These are phyloP conservation scores for Lissocephala sabroskyi DNA, from an alignment of 2,888 invertebrate genomes.

Conservation along the genomic window DNA sequence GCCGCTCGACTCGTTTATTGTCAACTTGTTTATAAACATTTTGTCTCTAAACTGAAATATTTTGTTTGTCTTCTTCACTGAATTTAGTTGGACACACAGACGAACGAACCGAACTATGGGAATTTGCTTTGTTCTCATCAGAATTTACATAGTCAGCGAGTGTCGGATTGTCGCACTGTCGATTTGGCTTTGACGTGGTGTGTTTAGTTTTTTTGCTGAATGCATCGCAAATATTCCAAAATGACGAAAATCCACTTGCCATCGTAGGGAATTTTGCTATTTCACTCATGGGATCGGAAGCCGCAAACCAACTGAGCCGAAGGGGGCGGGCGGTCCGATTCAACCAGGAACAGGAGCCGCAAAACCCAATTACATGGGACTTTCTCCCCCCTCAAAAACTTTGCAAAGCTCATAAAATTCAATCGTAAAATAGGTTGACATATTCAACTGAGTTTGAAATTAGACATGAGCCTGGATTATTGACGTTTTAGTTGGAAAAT, in stretches of 20 bases:
- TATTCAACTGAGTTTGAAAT: no score
- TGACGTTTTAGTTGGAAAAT: no score
- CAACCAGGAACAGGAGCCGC: background rate
- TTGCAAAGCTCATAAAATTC: background rate
- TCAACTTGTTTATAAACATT: background rate
- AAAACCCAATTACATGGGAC: background rate
- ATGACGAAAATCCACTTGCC: slow-evolving; percentile 20
- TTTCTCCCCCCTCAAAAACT: no score
- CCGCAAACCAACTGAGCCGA: background rate
- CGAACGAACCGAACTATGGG: background rate
- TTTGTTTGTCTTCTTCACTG: background rate
- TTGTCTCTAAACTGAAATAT: background rate
- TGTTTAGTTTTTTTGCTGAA: no score
- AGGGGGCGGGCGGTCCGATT: background rate
- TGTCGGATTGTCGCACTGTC: no score
- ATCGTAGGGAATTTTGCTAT: slow-evolving; percentile 27
- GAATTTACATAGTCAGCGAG: no score
- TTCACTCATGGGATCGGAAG: slow-evolving; percentile 31
- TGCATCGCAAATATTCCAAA: background rate
- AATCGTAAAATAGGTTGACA: no score
- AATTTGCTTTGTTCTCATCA: slow-evolving; percentile 1
- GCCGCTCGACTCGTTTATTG: no score
- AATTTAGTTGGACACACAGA: background rate
- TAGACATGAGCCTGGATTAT: no score
- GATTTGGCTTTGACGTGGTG: no score